Conservation (phyloP, 2,797 vertebrate species). For the Champsocephalus gunnari region DNA sequence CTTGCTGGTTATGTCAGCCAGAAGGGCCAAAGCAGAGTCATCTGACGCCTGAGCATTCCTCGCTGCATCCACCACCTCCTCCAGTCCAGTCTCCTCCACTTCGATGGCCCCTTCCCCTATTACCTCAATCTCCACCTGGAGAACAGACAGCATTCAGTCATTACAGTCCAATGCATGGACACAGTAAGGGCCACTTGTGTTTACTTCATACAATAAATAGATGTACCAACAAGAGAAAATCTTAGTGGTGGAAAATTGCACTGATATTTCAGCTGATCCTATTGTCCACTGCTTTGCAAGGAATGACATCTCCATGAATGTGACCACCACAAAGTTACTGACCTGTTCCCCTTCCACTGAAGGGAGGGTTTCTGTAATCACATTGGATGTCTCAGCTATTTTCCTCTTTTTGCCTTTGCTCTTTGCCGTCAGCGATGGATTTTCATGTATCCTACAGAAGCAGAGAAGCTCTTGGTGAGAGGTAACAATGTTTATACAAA, state of each 20-base stretch:
- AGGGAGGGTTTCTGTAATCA: slow-evolving; percentile 94
- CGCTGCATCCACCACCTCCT: slow-evolving; percentile 90
- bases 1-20: slow-evolving; percentile 99
- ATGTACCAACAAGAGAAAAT: neutral
- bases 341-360: slow-evolving; percentile 90
- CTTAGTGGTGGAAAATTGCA: neutral
- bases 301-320: neutral
- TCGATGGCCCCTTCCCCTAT: slow-evolving; percentile 89
- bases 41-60: slow-evolving; percentile 91
- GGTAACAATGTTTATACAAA: neutral
- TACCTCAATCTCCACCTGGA: slow-evolving; percentile 92
- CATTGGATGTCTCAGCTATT: slow-evolving; percentile 93
- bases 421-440: slow-evolving; percentile 76
- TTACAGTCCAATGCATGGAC: neutral
- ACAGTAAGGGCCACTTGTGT: neutral
- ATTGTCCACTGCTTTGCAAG: neutral
- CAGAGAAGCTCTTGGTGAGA: slow-evolving; percentile 8
- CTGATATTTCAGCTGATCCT: neutral
- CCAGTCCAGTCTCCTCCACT: slow-evolving; percentile 88
- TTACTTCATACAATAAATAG: neutral
- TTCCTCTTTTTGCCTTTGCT: slow-evolving; percentile 92
- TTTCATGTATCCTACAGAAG: slow-evolving; percentile 84
- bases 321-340: slow-evolving; percentile 64
- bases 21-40: slow-evolving; percentile 94
- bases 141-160: slow-evolving; percentile 15